A percentile compares a stretch with the other conserved stretches of the same genome.
These are phyloP conservation scores for Nomada lathburiana DNA, from an alignment of 2,888 invertebrate genomes.

Conservation along the genomic window DNA sequence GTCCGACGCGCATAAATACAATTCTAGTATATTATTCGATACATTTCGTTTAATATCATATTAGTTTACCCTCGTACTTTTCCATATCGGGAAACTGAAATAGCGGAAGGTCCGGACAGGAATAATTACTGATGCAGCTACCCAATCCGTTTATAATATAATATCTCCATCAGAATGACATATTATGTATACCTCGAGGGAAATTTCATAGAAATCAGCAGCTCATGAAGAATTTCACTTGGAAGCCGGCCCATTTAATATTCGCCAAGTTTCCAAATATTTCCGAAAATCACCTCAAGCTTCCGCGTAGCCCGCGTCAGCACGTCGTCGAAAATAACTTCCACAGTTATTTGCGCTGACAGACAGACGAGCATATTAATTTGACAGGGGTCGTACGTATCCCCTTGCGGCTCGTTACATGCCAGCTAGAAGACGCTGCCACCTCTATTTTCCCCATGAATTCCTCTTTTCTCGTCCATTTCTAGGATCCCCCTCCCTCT, in stretches of 20 bases:
- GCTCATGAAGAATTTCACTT: neutral
- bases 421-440: constrained; percentile 25
- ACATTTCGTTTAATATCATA: no score
- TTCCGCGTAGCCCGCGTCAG: neutral
- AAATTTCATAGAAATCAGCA: neutral
- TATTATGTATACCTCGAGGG: neutral
- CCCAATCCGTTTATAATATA: no score
- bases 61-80: no score
- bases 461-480: constrained; percentile 30
- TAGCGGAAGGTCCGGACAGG: no score
- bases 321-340: constrained; percentile 1
- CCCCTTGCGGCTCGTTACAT: constrained; percentile 46
- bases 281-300: neutral
- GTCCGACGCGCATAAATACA: no score
- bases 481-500: constrained; percentile 18
- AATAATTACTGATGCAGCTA: no score
- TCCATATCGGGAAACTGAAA: no score
- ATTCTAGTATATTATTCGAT: no score
- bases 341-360: constrained; percentile 1
- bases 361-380: constrained; percentile 51
- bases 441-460: constrained; percentile 42
- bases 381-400: constrained; percentile 32
- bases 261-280: neutral
- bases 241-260: neutral
- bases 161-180: no score